Conservation (phyloP, 2,113 vertebrate species). For the Leucopternis melanops region DNA sequence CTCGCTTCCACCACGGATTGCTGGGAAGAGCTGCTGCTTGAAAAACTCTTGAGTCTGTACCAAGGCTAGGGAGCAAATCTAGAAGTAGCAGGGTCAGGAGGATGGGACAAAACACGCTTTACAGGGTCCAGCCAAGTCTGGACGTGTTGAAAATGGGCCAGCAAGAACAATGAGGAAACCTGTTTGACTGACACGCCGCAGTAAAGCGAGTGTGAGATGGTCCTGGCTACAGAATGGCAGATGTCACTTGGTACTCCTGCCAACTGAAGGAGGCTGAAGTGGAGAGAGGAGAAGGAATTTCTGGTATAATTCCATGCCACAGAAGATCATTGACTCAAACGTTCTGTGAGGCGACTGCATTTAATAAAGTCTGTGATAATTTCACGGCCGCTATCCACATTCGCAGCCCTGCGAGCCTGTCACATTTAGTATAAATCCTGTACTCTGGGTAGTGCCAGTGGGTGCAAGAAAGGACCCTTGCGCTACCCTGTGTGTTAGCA, state of each 20-base stretch:
- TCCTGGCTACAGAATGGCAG: not conserved
- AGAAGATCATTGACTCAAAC: not conserved
- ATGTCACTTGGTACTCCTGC: not conserved
- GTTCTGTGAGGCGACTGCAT: not conserved
- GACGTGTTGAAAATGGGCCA: too few relatives aligned
- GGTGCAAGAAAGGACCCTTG: not conserved
- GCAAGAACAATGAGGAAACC: not conserved
- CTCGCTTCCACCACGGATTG: not conserved
- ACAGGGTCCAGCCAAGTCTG: not conserved
- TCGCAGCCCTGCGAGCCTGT: not conserved
- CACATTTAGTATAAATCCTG: not conserved
- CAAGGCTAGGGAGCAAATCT: not conserved
- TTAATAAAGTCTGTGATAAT: not conserved
- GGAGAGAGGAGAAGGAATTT: not conserved
- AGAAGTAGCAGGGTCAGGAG: not conserved
- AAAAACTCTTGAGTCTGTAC: too few relatives aligned
- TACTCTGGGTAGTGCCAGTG: not conserved
- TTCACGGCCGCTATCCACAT: not conserved
- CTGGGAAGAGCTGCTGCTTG: not conserved
- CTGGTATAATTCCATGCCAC: not conserved
- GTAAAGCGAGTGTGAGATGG: not conserved
- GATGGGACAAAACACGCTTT: not conserved
- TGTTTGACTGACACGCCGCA: not conserved
- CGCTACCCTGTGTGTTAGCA: fast-evolving
- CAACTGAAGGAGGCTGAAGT: not conserved